Evolutionary conservation across 2,797 vertebrate genomes (phyloP), one percentile per base, ranked within the genome.

Genomic region (Rachycentron canadum): DNA sequence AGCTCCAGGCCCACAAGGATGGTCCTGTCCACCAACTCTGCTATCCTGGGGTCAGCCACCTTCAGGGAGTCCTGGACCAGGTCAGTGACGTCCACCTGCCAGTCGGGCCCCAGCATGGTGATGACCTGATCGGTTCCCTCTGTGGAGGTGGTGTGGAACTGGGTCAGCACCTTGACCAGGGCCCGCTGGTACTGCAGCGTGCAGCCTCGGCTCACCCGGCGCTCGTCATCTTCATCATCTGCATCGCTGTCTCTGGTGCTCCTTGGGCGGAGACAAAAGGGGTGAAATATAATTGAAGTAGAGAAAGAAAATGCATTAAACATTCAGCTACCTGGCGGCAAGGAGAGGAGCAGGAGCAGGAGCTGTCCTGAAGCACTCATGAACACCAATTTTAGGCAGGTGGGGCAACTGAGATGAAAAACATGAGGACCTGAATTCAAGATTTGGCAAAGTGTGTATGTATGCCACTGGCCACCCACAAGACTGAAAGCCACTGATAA

Each of bases 81-180:
- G 91, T 99, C 97, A 0, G 98, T 99, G 90, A 99, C 97, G 43
- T 99, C 98, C 91, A 99, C 97, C 91, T 98, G 95, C 98, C 98
- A 99, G 91, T 99, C 98, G 0, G 97, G 96, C 0, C 97, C 98
- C 93, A 99, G 94, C 98, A 99, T 99, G 87, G 97, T 97, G 95
- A 99, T 97, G 80, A 98, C 97, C 86, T 99, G 98, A 88, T 96
- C 95, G 0, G 96, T 97, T 79, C 98, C 98, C 89, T 99, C 98
- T 0, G 96, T 96, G 0, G 98, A 98, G 0, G 96, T 98, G 61
- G 98, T 99, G 91, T 99, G 98, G 92, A 99, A 99, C 94, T 99
- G 98, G 69, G 98, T 99, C 91, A 99, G 95, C 71, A 99, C 98
- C 89, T 96, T 96, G 43, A 99, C 94, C 5, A 96, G 94, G 73